A percentile compares a stretch with the other conserved stretches of the same genome.
Evolutionary conservation across 2,888 invertebrate genomes (phyloP).

Genomic region (Eretmocerus hayati): DNA sequence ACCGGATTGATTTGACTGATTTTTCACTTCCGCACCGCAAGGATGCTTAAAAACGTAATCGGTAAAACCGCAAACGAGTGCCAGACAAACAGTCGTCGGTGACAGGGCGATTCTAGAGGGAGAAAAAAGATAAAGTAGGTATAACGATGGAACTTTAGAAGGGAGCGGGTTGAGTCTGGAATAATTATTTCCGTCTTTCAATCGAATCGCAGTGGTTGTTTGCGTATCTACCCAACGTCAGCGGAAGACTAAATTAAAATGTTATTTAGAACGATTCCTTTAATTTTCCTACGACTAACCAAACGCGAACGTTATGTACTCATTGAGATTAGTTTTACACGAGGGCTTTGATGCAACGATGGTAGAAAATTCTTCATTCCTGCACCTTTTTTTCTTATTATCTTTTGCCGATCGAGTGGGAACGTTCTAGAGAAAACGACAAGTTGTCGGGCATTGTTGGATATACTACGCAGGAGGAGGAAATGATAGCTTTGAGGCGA

Average conservation of each 20-base stretch:
- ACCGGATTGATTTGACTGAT: no score
- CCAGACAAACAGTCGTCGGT: constrained; percentile 24
- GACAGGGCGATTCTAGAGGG: not conserved
- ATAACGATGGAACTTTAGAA: constrained; percentile 9
- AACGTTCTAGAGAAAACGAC: not conserved
- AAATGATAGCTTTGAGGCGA: not conserved
- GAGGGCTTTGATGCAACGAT: not conserved
- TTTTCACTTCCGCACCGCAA: no score
- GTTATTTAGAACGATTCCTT: constrained; percentile 28
- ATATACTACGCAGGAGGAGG: not conserved
- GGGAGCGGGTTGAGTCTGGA: not conserved
- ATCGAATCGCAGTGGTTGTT: constrained; percentile 13
- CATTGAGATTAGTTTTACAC: not conserved
- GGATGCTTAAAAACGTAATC: constrained; percentile 26
- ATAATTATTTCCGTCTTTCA: constrained; percentile 9
- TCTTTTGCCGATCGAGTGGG: no score
- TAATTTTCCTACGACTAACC: no score
- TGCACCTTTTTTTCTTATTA: not conserved
- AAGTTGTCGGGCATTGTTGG: not conserved
- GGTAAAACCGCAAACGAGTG: constrained; percentile 24
- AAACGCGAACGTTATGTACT: not conserved
- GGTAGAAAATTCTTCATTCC: not conserved
- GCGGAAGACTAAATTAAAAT: constrained; percentile 39
- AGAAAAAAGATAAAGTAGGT: constrained; percentile 3
- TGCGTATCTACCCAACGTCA: constrained; percentile 24